phyloP scores from a whole-genome alignment of 1,140 invertebrate genomes.

The Drosophila ficusphila region DNA sequence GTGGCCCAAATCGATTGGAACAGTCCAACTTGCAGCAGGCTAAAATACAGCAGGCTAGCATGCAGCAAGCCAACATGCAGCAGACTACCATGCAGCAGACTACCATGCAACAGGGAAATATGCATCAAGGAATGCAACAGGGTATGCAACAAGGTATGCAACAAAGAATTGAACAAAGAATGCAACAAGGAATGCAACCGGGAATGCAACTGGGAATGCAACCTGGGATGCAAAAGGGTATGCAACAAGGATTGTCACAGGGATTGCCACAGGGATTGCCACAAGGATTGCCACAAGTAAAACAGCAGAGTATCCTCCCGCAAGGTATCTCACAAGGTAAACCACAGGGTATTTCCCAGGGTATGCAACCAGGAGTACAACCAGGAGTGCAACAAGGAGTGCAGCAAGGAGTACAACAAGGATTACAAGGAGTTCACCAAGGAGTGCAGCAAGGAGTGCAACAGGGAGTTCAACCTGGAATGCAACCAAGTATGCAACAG shows the following conservation, averaged over 20 bases:
- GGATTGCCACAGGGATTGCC: not conserved
- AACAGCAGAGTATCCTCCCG: not conserved
- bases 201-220: not conserved
- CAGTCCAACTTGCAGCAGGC: not conserved
- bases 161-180: not conserved
- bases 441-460: no score
- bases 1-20: not conserved
- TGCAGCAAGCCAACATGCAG: slow-evolving; percentile 3
- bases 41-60: not conserved
- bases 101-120: not conserved
- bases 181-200: not conserved
- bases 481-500: no score
- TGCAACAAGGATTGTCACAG: not conserved
- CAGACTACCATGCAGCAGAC: not conserved
- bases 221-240: not conserved
- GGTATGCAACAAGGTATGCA: not conserved
- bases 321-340: not conserved
- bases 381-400: no score
- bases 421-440: no score
- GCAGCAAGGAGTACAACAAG: no score
- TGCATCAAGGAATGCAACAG: not conserved
- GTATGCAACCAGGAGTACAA: no score
- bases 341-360: not conserved
- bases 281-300: not conserved
- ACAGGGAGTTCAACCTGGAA: no score